A percentile compares a stretch with the other conserved stretches of the same genome.
phyloP scores from a whole-genome alignment of 2,113 vertebrate genomes.

The Mohoua ochrocephala region DNA sequence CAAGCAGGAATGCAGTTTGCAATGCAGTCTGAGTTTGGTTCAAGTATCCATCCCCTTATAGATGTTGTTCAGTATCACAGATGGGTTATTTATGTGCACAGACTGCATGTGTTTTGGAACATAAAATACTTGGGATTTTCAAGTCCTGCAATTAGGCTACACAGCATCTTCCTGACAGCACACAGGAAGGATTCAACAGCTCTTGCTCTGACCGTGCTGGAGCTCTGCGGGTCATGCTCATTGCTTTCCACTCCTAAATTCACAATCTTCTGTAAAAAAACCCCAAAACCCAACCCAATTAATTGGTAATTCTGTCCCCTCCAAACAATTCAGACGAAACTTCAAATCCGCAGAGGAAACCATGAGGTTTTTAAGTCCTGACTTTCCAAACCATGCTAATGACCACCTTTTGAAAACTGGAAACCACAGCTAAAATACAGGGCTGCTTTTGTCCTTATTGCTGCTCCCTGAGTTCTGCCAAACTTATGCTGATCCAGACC shows the following conservation, averaged over 20 bases:
- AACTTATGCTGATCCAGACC: background rate
- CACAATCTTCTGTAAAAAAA: background rate
- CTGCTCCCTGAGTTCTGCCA: background rate
- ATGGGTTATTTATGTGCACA: background rate
- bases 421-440: background rate
- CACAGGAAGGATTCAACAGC: background rate
- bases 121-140: background rate
- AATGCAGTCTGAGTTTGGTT: background rate
- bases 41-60: background rate
- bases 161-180: background rate
- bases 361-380: background rate
- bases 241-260: background rate
- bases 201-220: fast-evolving
- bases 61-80: background rate
- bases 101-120: background rate
- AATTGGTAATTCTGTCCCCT: background rate
- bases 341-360: background rate
- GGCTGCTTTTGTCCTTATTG: background rate
- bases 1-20: background rate
- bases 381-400: background rate
- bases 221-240: fast-evolving
- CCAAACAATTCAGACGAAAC: background rate
- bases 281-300: background rate
- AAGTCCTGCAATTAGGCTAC: background rate
- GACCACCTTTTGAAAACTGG: background rate